A percentile compares a stretch with the other conserved stretches of the same genome.
Conservation (phyloP, 1,140 invertebrate genomes). For the Matsumurasca onukii region DNA sequence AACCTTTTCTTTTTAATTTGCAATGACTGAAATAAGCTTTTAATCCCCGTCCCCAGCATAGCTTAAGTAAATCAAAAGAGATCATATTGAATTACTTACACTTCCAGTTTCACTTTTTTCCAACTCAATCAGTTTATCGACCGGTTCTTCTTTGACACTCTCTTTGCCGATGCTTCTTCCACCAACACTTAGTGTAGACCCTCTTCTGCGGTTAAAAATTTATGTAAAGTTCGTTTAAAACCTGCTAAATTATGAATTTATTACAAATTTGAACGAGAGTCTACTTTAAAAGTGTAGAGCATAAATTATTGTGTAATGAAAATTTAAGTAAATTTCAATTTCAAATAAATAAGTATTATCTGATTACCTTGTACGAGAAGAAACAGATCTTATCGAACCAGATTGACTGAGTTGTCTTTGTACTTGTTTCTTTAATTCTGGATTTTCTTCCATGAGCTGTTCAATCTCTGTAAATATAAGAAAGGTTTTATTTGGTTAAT, state of each 20-base stretch:
- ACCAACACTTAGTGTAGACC: not conserved
- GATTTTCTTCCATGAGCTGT: slow-evolving; percentile 13
- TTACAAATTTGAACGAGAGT: too few species aligned
- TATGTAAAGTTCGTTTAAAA: too few species aligned
- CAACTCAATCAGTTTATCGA: slow-evolving; percentile 17
- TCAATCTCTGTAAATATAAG: slow-evolving; percentile 15
- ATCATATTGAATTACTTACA: too few species aligned
- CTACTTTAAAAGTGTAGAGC: too few species aligned
- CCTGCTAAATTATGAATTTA: too few species aligned
- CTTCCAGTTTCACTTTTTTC: slow-evolving; percentile 48
- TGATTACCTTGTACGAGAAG: not conserved
- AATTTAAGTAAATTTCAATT: not conserved
- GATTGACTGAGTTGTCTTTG: slow-evolving; percentile 14
- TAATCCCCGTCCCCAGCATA: too few species aligned
- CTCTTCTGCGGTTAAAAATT: not conserved
- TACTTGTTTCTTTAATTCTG: not conserved
- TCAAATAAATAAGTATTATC: not conserved
- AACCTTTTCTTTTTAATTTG: too few species aligned
- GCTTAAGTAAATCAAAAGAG: too few species aligned
- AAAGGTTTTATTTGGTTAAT: too few species aligned
- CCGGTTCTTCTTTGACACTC: not conserved
- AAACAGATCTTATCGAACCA: not conserved
- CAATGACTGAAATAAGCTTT: too few species aligned
- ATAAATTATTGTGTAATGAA: too few species aligned
- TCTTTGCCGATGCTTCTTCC: not conserved